Base-by-base conservation (phyloP, 2,888 invertebrate species). In the Rhagonycha fulva region DNA sequence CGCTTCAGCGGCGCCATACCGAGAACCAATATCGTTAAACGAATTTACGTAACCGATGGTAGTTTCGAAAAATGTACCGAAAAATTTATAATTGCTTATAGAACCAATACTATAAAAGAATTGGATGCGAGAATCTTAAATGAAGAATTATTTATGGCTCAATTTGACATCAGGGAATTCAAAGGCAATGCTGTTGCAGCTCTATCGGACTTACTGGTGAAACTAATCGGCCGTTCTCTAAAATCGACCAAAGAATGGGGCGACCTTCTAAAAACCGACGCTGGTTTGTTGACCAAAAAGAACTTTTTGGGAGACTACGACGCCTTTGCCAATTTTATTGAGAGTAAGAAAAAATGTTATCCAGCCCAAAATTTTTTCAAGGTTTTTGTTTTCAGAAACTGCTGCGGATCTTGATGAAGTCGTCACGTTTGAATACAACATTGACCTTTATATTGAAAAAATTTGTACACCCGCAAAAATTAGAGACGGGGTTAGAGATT, bases 41-140 rank as follows among this genome's bases (percentile, higher is more conserved):
- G 93, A 71, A 88, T 91, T 1, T 91, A 93, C 75, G 88, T 95
- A 70, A 91, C 93, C 0, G 91, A 92, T 85, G 93, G 93, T 19
- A 86, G 88, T 23, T 87, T 88, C 19, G 88, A 91, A 80, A 86
- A 89, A 73, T 89, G 94, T 19, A 88, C 88, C 74, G 94, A 93
- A 4, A 89, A 88, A 82, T 93, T 93, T 86, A 89, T 95, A n/a
- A 92, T 92, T 60, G 91, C 93, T 81, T 93, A 94, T 84, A 91
- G 94, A 80, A 89, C 91, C 14, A 91, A 89, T 80, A 91, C 91
- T 76, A 86, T 88, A 12, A 89, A 91, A 80, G 87, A 88, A 11
- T 88, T 95, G 62, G 94, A 93, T 75, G 85, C 87, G 76, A 93
- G 91, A 83, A 93, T 92, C 81, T 89, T 95, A 14, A 89, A 90